These are phyloP conservation scores for Loriculus beryllinus DNA, from an alignment of 2,797 vertebrate genomes.

Conservation along the genomic window DNA sequence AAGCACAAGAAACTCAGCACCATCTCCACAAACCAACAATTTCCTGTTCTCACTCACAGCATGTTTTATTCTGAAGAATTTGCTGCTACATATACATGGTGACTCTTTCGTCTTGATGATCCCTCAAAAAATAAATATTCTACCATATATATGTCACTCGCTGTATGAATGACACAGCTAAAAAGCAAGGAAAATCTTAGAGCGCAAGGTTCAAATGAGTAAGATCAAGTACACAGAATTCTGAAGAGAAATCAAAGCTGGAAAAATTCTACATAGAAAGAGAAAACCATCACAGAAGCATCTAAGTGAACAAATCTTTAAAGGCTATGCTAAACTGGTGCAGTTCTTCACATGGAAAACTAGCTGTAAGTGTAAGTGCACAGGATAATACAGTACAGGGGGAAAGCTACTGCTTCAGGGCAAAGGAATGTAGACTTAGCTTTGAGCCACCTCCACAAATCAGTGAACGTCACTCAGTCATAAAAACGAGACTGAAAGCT, in stretches of 20 bases:
- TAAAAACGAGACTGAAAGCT: neutral
- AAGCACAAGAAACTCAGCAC: neutral
- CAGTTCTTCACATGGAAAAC: neutral
- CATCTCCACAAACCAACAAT: neutral
- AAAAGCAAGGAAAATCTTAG: neutral
- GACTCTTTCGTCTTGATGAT: neutral
- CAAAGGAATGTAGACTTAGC: neutral
- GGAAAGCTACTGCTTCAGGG: neutral
- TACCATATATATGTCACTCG: neutral
- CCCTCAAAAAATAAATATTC: neutral
- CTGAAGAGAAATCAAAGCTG: neutral
- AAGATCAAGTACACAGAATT: neutral
- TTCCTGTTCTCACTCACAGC: neutral
- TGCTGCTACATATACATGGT: neutral
- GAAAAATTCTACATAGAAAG: rapidly evolving
- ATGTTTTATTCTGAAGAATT: neutral
- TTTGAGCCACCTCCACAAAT: neutral
- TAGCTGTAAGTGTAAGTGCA: neutral
- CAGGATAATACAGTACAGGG: rapidly evolving
- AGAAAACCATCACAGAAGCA: neutral
- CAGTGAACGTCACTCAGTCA: neutral
- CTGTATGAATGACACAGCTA: neutral
- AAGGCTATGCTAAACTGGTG: neutral
- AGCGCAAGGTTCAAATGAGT: neutral
- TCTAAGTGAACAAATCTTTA: neutral